These are phyloP conservation scores for Apostichopus parvimensis DNA, from an alignment of 35 echinoderm and acorn worm genomes.

Conservation along the genomic window DNA sequence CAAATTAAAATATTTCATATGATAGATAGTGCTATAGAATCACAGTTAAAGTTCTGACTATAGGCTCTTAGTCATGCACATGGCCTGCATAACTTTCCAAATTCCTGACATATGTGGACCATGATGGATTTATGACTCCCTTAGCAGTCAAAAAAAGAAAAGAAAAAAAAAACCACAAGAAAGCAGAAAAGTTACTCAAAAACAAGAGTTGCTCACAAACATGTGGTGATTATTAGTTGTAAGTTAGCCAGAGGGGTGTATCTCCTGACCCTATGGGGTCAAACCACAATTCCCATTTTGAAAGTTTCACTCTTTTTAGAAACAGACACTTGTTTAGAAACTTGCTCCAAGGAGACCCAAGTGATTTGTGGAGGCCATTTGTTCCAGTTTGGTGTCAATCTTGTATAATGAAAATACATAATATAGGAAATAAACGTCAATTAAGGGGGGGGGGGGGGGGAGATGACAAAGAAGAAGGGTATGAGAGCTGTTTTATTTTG, in stretches of 20 bases:
- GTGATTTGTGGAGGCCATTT: background rate
- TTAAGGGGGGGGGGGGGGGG: no score
- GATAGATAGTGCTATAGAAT: no score
- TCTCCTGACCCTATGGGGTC: slow-evolving; percentile 24
- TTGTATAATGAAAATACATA: background rate
- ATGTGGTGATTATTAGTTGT: slow-evolving; percentile 38
- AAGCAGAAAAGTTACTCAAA: background rate
- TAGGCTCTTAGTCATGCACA: no score
- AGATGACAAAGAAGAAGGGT: background rate
- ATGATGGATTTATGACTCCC: slow-evolving; percentile 28
- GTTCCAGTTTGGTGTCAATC: background rate
- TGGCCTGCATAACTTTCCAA: background rate
- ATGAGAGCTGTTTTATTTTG: background rate
- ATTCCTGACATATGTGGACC: slow-evolving; percentile 29
- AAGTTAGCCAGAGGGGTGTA: background rate
- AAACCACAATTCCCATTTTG: slow-evolving; percentile 9
- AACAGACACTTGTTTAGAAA: background rate
- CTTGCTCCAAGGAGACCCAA: background rate
- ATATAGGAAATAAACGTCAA: background rate
- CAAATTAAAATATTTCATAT: no score
- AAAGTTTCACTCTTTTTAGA: slow-evolving; percentile 16
- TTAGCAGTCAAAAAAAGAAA: background rate
- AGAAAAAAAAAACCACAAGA: background rate
- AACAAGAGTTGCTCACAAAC: slow-evolving; percentile 25
- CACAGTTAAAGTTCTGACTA: no score